Base-by-base conservation (phyloP, 2,797 vertebrate species). In the Lacerta viridis region DNA sequence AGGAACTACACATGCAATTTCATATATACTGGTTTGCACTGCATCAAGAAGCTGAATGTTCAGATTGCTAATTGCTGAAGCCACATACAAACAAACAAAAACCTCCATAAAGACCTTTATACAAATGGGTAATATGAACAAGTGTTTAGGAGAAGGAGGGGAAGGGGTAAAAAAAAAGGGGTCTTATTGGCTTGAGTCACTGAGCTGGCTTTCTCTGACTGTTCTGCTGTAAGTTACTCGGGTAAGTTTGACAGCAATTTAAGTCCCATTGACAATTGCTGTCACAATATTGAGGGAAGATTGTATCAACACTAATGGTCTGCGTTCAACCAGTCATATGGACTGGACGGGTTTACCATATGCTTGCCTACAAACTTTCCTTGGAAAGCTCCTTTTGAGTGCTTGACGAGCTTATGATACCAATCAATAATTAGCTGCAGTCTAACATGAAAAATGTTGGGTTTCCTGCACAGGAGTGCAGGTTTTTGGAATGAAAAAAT, bases 261-360 rank as follows among this genome's bases (percentile, higher is more conserved):
- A 97, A 97, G 97, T 97, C 96, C 96, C 97, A 97, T 97, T 97
- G 97, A 97, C 97, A 97, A 97, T 96, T 88, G 95, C 96, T 97
- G 97, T 97, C 96, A 97, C 91, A 97, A 97, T 98, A 97, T 97
- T 97, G 97, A 97, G 92, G 81, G 94, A 93, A 95, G 97, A 95
- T 95, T 96, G 96, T 95, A 97, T 96, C 97, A 97, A 97, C 97
- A 97, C 96, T 96, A 95, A 96, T 97, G 97, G 97, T 97, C 97
- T 96, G 96, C 94, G 96, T 96, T 97, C 96, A 97, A 96, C 97
- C 96, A 97, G 97, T 97, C 97, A 97, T 97, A 97, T 97, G 97
- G 97, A 97, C 97, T 93, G 97, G 97, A 97, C 96, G 94, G 94
- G 95, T 94, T 96, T 95, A 95, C 97, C 97, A 98, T 97, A 97